A percentile compares a stretch with the other conserved stretches of the same genome.
Evolutionary conservation across 2,113 vertebrate genomes (phyloP).

Genomic region (Hiodon tergisus): DNA sequence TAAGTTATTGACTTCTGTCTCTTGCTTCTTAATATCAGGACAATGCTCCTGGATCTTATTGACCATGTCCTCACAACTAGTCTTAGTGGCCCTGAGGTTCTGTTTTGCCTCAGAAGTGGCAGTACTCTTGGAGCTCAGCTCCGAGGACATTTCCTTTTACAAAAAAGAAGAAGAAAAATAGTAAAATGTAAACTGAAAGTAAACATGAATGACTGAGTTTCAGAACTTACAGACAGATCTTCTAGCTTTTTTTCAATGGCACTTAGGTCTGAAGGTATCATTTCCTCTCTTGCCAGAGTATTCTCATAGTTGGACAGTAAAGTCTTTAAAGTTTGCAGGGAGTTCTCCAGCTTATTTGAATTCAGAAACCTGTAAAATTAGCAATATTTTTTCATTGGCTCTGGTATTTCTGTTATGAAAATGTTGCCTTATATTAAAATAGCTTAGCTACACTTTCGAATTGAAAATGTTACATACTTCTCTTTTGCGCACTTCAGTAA

Average conservation of each 20-base stretch:
- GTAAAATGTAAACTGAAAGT: not conserved
- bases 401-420: not conserved
- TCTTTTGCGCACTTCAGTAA: conserved; percentile 78
- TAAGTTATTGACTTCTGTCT: conserved; percentile 80
- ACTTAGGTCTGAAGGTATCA: conserved; percentile 67
- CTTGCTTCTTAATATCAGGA: conserved; percentile 88
- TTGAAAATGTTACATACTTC: conserved; percentile 66
- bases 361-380: conserved; percentile 68
- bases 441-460: not conserved
- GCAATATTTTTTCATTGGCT: not conserved
- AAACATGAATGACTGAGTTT: not conserved
- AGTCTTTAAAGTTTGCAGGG: conserved; percentile 73
- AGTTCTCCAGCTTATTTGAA: conserved; percentile 77
- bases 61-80: conserved; percentile 70
- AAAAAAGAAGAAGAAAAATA: conserved; percentile 5
- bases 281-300: conserved; percentile 76
- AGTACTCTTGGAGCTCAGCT: conserved; percentile 71
- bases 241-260: conserved; percentile 74
- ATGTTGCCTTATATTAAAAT: not conserved
- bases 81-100: conserved; percentile 72
- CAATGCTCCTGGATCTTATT: conserved; percentile 91
- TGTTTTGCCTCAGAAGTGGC: conserved; percentile 69
- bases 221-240: conserved; percentile 70
- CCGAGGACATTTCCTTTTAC: conserved; percentile 66
- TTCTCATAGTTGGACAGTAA: conserved; percentile 75